Evolutionary conservation across 2,888 invertebrate species (phyloP), one percentile per base, ranked within the genome.

Genomic region (Syrphus vitripennis): DNA sequence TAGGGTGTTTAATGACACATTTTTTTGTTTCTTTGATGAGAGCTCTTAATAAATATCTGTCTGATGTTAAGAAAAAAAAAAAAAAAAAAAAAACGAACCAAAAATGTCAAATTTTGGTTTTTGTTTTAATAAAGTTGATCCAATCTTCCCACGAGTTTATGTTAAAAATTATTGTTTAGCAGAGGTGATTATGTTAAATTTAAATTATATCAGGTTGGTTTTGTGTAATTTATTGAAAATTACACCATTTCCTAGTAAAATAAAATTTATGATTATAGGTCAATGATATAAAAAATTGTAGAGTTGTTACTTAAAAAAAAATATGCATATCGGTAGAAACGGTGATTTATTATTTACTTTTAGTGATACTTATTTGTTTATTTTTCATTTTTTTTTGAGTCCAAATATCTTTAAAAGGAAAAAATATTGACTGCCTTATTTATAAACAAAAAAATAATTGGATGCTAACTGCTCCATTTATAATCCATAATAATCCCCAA

Each of bases 51-150:
- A 24, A 53, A 48, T 57, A 16, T 29, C 16, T n/a, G 6, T 19
- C 53, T 40, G 31, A 16, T 26, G n/a, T n/a, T n/a, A n/a, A n/a
- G n/a, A n/a, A n/a, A n/a, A n/a, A n/a, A 16, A 29, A 1, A 1
- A 24, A 55, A 0, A 16, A 29, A 61, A 4, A 4, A 14, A 34
- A 53, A 71, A 48, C 31, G 53, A 53, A 61, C 31, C 34, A 63
- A 45, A 55, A 55, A 19, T 71, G 63, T 72, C 55, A 55, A 5
- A 63, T 53, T 71, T 78, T 48, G 50, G 14, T 31, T 19, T 21
- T 37, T 37, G 12, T 19, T 57, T 21, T 3, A 40, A 59, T 24
- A 24, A 37, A 24, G 40, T n/a, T 37, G 7, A 1, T 40, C 14
- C 40, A 1, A 12, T n/a, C 61, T n/a, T 40, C 40, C 61, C 40